Evolutionary conservation across 2,888 invertebrate genomes (phyloP).

Genomic region (Lasius platythorax): DNA sequence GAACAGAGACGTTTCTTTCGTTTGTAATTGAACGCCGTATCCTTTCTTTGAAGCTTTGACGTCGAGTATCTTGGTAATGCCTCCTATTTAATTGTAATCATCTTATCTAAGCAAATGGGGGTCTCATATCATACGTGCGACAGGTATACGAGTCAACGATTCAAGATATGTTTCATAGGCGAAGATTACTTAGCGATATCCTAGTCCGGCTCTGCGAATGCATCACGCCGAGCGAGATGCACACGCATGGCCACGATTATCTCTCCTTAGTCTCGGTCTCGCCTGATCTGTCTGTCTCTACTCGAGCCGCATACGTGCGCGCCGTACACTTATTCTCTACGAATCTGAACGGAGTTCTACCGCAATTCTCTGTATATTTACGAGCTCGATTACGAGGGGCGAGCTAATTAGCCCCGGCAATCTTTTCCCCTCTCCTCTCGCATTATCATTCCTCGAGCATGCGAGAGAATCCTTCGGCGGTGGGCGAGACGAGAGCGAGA

Average conservation of each 20-base stretch:
- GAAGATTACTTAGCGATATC: slow-evolving; percentile 47
- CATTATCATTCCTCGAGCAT: background rate
- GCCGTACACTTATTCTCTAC: slow-evolving; percentile 34
- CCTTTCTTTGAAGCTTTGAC: background rate
- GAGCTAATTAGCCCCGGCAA: slow-evolving; percentile 58
- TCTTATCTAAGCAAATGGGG: background rate
- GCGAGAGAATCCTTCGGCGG: background rate
- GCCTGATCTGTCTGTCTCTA: slow-evolving; percentile 41
- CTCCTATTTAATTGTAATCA: background rate
- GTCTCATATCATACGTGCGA: background rate
- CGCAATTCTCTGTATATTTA: slow-evolving; percentile 58
- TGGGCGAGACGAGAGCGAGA: background rate
- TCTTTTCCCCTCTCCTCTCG: slow-evolving; percentile 38
- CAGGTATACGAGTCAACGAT: slow-evolving; percentile 27
- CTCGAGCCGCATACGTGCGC: background rate
- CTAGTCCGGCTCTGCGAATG: slow-evolving; percentile 46
- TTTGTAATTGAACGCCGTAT: background rate
- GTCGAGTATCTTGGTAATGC: background rate
- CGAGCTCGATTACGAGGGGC: slow-evolving; percentile 59
- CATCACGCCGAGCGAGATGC: slow-evolving; percentile 28
- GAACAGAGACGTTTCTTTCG: background rate
- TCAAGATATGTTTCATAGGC: slow-evolving; percentile 34
- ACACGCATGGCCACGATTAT: slow-evolving; percentile 41
- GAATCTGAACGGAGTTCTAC: slow-evolving; percentile 60
- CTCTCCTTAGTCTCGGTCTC: slow-evolving; percentile 41